Base-by-base conservation (phyloP, 2,113 vertebrate species). In the Tetraodon nigroviridis region DNA sequence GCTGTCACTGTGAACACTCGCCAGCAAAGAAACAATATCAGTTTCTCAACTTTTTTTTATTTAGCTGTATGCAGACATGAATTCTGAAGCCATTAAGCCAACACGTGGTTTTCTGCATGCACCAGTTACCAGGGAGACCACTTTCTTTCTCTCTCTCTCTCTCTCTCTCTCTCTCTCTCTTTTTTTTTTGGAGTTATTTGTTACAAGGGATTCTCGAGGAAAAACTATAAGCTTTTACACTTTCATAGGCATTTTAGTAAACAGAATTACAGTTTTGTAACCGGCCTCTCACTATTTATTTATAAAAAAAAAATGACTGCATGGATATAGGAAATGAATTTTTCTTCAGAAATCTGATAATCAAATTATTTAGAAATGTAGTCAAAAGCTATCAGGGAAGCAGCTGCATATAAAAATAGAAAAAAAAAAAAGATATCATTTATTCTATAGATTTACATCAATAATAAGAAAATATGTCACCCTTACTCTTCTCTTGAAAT, bases 341-440 rank as follows among this genome's bases (percentile, higher is more conserved):
- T 62, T 84, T 74, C 67, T 71, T 88, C 76, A 82, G 72, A 78
- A 71, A 78, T 57, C 44, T 76, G 68, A 74, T 78, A 67, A 82
- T 86, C 61, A 40, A 22, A 1, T 73, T 78, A 55, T 75, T 71
- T 47, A 81, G 50, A 84, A 71, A 52, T 81, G 24, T 73, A 82
- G 72, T 82, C 69, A 64, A 78, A 88, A 84, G 76, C 62, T 76
- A 66, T 85, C 87, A 86, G 85, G 81, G 84, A 87, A 79, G 73
- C 64, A 75, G 75, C 63, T 66, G 47, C 64, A 22, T 81, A 66
- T 27, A 27, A 27, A 6, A 27, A 68, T 72, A 70, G 50, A 72
- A 72, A 72, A 75, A 51, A 70, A 77, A 69, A 69, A 42, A 79
- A 37, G 67, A 45, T 73, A 77, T 58, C 24, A 54, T 76, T 83